phyloP scores from a whole-genome alignment of 2,113 vertebrate genomes.

The Malaclemys terrapin region DNA sequence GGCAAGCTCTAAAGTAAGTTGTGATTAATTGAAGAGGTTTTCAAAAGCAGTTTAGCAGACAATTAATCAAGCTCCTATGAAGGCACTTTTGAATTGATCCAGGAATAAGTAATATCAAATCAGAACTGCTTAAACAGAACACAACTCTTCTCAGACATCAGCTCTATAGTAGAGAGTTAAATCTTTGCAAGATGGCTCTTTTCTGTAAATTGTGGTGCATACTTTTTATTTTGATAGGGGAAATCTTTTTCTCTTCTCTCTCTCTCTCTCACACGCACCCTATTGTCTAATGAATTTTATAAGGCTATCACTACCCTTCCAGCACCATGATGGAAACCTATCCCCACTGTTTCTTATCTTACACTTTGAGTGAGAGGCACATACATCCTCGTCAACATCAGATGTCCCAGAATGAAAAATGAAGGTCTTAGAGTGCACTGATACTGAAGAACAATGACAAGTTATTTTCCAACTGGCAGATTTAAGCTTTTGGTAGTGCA shows the following conservation, averaged over 20 bases:
- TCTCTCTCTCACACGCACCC: not conserved
- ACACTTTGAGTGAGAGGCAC: not conserved
- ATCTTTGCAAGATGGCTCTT: not conserved
- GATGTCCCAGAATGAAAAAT: not conserved
- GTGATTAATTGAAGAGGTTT: conserved; percentile 48
- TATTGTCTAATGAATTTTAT: not conserved
- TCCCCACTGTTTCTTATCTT: not conserved
- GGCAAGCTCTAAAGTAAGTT: conserved; percentile 22
- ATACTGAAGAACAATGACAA: not conserved
- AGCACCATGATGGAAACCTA: not conserved
- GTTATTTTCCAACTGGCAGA: not conserved
- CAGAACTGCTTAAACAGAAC: not conserved
- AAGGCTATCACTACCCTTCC: not conserved
- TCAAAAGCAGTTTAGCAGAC: conserved; percentile 41
- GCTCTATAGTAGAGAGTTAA: not conserved
- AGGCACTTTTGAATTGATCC: conserved; percentile 41
- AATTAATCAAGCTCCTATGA: conserved; percentile 45
- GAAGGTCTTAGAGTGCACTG: not conserved
- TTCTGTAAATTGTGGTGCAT: not conserved
- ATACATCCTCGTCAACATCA: not conserved
- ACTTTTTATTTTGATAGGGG: not conserved
- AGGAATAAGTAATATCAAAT: not conserved
- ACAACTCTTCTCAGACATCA: not conserved
- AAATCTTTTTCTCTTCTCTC: not conserved
- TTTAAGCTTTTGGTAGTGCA: not conserved